Conservation (phyloP, 2,888 invertebrate genomes). For the Papilio gigon region DNA sequence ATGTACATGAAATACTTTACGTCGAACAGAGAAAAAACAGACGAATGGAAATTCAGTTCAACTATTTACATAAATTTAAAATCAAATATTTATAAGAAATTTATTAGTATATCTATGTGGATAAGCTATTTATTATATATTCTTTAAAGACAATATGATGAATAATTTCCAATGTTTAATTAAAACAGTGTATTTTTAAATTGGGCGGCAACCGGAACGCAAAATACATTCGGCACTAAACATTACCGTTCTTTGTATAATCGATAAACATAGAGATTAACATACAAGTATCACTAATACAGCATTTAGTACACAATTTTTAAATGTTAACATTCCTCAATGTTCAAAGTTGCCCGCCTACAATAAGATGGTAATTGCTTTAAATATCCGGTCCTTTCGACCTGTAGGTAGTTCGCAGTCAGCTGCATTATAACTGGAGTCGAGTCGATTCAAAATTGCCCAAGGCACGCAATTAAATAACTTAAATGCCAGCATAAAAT, state of each 20-base stretch:
- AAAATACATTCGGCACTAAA: too few species aligned
- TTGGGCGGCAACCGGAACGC: too few species aligned
- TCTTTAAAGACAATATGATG: too few species aligned
- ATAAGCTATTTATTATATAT: too few species aligned
- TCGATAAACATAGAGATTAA: conserved; percentile 3
- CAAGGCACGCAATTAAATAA: conserved; percentile 40
- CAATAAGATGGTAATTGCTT: conserved; percentile 36
- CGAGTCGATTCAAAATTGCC: conserved; percentile 37
- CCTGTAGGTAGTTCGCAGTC: conserved; percentile 31
- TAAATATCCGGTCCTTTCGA: conserved; percentile 40
- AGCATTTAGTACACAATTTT: background rate
- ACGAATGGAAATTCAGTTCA: background rate
- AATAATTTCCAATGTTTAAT: too few species aligned
- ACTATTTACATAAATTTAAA: too few species aligned
- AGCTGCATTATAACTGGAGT: conserved; percentile 37
- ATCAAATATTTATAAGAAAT: too few species aligned
- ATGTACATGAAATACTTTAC: conserved; percentile 1
- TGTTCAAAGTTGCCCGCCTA: conserved; percentile 32
- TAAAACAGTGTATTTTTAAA: too few species aligned
- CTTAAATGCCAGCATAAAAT: conserved; percentile 40
- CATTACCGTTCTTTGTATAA: too few species aligned
- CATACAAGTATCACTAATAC: background rate
- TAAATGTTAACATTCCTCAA: conserved; percentile 29
- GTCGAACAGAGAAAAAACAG: background rate
- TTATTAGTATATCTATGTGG: too few species aligned